Evolutionary conservation across 2,113 vertebrate species (phyloP).

Genomic region (Leuciscus idus): DNA sequence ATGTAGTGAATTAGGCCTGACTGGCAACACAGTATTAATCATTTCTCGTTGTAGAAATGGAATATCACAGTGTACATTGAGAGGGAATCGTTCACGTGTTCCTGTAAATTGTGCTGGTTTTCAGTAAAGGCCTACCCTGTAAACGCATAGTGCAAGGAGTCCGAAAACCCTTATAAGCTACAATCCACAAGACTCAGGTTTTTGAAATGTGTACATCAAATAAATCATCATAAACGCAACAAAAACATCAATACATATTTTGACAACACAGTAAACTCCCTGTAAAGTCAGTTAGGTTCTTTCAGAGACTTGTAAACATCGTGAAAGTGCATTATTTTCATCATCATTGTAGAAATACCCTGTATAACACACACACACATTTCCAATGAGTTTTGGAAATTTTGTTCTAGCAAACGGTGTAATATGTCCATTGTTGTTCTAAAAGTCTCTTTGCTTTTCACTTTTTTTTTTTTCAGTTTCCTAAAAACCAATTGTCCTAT

Average conservation of each 20-base stretch:
- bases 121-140: slow-evolving; percentile 69
- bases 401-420: not conserved
- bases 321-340: slow-evolving; percentile 62
- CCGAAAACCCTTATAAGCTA: slow-evolving; percentile 46
- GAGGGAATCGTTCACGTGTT: slow-evolving; percentile 3
- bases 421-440: slow-evolving; percentile 1
- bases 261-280: slow-evolving; percentile 56
- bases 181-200: slow-evolving; percentile 50
- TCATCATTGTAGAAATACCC: slow-evolving; percentile 49
- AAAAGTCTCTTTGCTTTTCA: not conserved
- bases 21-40: not conserved
- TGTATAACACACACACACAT: slow-evolving; percentile 47
- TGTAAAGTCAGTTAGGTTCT: slow-evolving; percentile 57
- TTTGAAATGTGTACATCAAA: slow-evolving; percentile 22
- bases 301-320: slow-evolving; percentile 60
- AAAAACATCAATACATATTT: slow-evolving; percentile 26
- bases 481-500: not conserved
- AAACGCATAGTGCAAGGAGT: slow-evolving; percentile 81
- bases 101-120: not conserved
- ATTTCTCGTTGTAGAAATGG: not conserved
- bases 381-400: slow-evolving; percentile 6
- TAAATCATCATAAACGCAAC: slow-evolving; percentile 36
- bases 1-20: not conserved
- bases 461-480: not conserved
- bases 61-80: not conserved